Percentiles rank a stretch among this genome's conserved stretches.
Evolutionary conservation across 1,140 invertebrate genomes (phyloP).

Genomic region (Drosophila jambulina): DNA sequence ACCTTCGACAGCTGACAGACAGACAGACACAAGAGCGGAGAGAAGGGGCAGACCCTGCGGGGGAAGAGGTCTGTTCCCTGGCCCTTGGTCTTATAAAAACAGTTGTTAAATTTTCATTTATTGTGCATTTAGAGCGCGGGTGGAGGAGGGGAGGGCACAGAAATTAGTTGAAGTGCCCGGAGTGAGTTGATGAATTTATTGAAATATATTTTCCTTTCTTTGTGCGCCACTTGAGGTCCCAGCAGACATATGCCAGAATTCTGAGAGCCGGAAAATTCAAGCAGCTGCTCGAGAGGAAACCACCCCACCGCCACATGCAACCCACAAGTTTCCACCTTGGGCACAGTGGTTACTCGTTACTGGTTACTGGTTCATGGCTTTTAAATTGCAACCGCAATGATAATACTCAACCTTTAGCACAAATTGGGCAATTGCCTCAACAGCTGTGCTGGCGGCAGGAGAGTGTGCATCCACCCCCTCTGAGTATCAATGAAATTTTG

Average conservation of each 20-base stretch:
- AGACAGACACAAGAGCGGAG: conserved; percentile 9
- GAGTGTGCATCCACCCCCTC: background rate
- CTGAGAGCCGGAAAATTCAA: conserved; percentile 65
- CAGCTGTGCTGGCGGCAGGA: conserved; percentile 41
- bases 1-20: conserved; percentile 63
- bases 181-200: conserved; percentile 73
- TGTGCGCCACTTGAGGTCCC: conserved; percentile 52
- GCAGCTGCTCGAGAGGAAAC: conserved; percentile 59
- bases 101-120: conserved; percentile 83
- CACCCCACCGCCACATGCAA: conserved; percentile 16
- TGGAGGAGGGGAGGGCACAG: conserved; percentile 6
- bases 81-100: conserved; percentile 57
- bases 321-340: conserved; percentile 42
- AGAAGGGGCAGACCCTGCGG: conserved; percentile 30
- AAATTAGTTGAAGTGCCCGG: conserved; percentile 78
- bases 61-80: conserved; percentile 8
- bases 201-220: conserved; percentile 72
- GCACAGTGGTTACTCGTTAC: conserved; percentile 29
- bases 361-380: conserved; percentile 25
- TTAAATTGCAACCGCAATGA: conserved; percentile 62
- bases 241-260: conserved; percentile 67
- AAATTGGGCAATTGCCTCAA: conserved; percentile 57
- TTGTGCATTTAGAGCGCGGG: conserved; percentile 65
- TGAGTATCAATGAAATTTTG: conserved; percentile 31
- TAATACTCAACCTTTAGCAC: conserved; percentile 38